Evolutionary conservation across 2,797 vertebrate species (phyloP).

Genomic region (Ceryle rudis): DNA sequence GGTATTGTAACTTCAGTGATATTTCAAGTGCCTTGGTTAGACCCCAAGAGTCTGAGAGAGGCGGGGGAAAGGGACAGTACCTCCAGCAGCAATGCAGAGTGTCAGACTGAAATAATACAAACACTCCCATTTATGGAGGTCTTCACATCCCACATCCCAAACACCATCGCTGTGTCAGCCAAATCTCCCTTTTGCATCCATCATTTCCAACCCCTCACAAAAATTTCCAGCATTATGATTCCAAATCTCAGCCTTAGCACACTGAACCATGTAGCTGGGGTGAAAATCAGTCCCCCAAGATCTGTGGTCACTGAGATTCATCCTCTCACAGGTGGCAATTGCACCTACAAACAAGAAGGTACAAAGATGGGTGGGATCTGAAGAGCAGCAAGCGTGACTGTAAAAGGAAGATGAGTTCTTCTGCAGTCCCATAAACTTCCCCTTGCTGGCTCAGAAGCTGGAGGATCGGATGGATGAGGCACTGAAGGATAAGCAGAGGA

Average conservation of each 20-base stretch:
- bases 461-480: not conserved
- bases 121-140: not conserved
- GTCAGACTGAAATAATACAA: not conserved
- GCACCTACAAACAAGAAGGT: not conserved
- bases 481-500: not conserved
- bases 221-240: fast-evolving
- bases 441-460: not conserved
- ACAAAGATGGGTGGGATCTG: not conserved
- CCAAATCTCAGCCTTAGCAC: not conserved
- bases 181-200: not conserved
- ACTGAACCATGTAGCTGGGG: not conserved
- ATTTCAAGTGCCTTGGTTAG: not conserved
- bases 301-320: not conserved
- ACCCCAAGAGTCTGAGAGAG: not conserved
- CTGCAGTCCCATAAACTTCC: not conserved
- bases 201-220: not conserved
- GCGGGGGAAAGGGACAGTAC: not conserved
- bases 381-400: not conserved
- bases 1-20: not conserved
- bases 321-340: not conserved
- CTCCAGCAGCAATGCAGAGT: not conserved
- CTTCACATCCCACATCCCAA: not conserved
- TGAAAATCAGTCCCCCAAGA: not conserved
- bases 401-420: not conserved
- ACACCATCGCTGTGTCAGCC: not conserved